These are phyloP conservation scores for Aphis craccivora DNA, from an alignment of 1,140 invertebrate genomes.

Conservation along the genomic window DNA sequence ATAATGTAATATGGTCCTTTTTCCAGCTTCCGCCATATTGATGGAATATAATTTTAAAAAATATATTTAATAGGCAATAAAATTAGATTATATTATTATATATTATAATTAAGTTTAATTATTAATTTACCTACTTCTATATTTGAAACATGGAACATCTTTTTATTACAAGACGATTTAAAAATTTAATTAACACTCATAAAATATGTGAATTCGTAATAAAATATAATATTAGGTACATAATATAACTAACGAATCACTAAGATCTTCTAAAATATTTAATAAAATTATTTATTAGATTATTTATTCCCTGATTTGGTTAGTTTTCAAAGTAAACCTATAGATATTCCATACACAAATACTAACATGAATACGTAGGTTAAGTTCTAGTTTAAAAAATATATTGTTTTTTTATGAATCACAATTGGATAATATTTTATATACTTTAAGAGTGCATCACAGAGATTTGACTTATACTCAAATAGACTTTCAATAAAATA, in stretches of 20 bases:
- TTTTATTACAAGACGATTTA: neutral
- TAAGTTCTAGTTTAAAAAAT: too few relatives aligned
- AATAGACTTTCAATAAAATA: too few relatives aligned
- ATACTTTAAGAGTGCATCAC: too few relatives aligned
- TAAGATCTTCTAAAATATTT: neutral
- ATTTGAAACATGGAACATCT: neutral
- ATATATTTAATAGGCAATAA: too few relatives aligned
- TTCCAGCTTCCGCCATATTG: too few relatives aligned
- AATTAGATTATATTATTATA: too few relatives aligned
- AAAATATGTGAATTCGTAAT: neutral
- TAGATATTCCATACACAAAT: neutral
- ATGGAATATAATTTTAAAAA: too few relatives aligned
- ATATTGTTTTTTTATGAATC: too few relatives aligned
- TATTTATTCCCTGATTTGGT: neutral
- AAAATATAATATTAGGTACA: neutral
- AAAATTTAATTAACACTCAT: neutral
- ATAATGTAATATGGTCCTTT: too few relatives aligned
- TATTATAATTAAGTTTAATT: neutral
- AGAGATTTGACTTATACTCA: too few relatives aligned
- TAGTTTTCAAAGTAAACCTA: neutral
- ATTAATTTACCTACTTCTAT: neutral
- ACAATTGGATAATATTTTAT: too few relatives aligned
- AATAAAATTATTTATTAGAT: neutral
- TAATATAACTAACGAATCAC: neutral
- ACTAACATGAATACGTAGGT: too few relatives aligned